Evolutionary conservation across 2,797 vertebrate species (phyloP), one percentile per base, ranked within the genome.

Genomic region (Myripristis murdjan): DNA sequence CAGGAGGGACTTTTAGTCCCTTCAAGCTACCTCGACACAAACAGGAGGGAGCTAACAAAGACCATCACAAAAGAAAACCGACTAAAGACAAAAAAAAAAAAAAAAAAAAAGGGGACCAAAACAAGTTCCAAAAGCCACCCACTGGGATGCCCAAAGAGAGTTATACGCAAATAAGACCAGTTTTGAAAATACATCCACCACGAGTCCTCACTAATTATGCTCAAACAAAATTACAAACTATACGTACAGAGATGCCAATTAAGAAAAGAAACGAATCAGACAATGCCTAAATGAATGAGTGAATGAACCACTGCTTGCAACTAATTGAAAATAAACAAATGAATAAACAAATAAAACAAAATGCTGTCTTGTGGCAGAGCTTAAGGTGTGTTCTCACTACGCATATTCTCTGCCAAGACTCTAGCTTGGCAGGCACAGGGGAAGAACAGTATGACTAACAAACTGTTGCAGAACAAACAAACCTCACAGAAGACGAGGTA

Each of bases 1-100:
- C 76, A 70, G 46, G 20, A 65, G 81, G 70, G 76, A 87, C 22
- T 69, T 73, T 4, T 62, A 53, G 66, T 83, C 68, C 79, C 68
- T 67, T 49, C 6, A 18, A 81, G 75, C 68, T 51, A 60, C 55
- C 35, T 51, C 41, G 4, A 56, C 58, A 83, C 66, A 83, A 82
- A 77, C 51, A 79, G 22, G 62, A 53, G 1, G 41, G 11, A 77
- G 67, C 53, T 51, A 18, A 67, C 37, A 69, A 73, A 67, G 70
- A 68, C 51, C 52, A 61, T 37, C n/a, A 54, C 24, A 47, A 64
- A 84, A 73, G 51, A n/a, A 71, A 78, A 43, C 49, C 55, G 60
- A 66, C 49, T 15, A 52, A 20, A 71, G 41, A 6, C 5, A 57
- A 20, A 71, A 76, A 43, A 46, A 51, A 61, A 65, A 49, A n/a